These are phyloP conservation scores for Trogon surrucura DNA, from an alignment of 2,113 vertebrate genomes.

Conservation along the genomic window DNA sequence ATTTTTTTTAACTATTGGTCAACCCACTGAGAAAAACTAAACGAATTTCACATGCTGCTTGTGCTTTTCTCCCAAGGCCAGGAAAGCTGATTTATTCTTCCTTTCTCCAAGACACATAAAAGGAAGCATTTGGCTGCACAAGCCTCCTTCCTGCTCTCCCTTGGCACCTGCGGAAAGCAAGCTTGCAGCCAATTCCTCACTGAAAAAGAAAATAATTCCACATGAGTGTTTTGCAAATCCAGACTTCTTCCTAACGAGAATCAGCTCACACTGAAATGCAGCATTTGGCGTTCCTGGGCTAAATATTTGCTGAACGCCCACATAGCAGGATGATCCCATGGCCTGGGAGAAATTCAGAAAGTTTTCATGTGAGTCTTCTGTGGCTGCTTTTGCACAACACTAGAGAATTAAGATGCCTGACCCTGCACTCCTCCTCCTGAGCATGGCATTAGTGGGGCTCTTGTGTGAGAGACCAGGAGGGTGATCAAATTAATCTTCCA, in stretches of 20 bases:
- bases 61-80: conserved; percentile 2
- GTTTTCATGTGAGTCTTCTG: neutral
- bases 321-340: neutral
- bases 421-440: neutral
- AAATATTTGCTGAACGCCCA: neutral
- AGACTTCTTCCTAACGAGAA: conserved; percentile 2
- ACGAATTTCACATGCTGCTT: neutral
- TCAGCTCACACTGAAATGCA: neutral
- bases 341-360: neutral
- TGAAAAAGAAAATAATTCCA: conserved; percentile 7
- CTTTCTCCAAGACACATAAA: neutral
- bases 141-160: conserved; percentile 42
- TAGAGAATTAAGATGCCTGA: neutral
- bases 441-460: accelerated
- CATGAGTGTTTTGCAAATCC: neutral
- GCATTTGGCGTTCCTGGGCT: neutral
- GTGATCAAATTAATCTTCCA: neutral
- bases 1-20: conserved; percentile 13
- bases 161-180: neutral
- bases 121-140: conserved; percentile 30
- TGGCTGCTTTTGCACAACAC: neutral
- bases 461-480: neutral
- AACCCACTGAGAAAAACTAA: neutral
- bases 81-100: conserved; percentile 12
- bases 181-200: neutral